These are phyloP conservation scores for Agraylea sexmaculata DNA, from an alignment of 1,140 invertebrate genomes.

Conservation along the genomic window DNA sequence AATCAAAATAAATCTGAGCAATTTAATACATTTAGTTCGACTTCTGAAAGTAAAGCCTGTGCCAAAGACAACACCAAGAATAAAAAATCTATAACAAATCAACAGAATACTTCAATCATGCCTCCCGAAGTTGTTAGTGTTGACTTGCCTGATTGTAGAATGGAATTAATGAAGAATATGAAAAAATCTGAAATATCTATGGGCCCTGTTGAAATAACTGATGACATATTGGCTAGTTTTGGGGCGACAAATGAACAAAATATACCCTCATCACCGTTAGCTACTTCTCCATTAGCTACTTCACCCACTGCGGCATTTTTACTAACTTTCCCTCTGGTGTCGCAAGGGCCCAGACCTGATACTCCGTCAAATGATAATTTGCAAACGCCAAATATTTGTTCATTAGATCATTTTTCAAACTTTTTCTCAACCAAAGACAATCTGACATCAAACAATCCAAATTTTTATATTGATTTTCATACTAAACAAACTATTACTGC, in stretches of 20 bases:
- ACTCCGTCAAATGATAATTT: constrained; percentile 27
- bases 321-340: constrained; percentile 61
- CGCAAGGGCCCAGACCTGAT: constrained; percentile 38
- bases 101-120: too few species aligned
- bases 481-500: constrained; percentile 5
- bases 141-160: neutral
- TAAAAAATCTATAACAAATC: too few species aligned
- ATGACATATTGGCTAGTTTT: constrained; percentile 58
- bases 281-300: constrained; percentile 62
- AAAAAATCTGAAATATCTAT: neutral
- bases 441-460: constrained; percentile 1
- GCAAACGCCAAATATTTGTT: constrained; percentile 19
- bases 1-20: too few species aligned
- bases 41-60: too few species aligned
- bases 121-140: neutral
- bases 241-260: constrained; percentile 48
- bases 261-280: constrained; percentile 49
- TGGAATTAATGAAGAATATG: too few species aligned
- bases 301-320: constrained; percentile 68
- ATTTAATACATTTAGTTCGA: too few species aligned
- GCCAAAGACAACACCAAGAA: too few species aligned
- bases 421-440: constrained; percentile 19
- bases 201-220: constrained; percentile 45
- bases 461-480: constrained; percentile 13
- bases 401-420: constrained; percentile 19